phyloP scores from a whole-genome alignment of 2,797 vertebrate species.

The Gorsachius magnificus region DNA sequence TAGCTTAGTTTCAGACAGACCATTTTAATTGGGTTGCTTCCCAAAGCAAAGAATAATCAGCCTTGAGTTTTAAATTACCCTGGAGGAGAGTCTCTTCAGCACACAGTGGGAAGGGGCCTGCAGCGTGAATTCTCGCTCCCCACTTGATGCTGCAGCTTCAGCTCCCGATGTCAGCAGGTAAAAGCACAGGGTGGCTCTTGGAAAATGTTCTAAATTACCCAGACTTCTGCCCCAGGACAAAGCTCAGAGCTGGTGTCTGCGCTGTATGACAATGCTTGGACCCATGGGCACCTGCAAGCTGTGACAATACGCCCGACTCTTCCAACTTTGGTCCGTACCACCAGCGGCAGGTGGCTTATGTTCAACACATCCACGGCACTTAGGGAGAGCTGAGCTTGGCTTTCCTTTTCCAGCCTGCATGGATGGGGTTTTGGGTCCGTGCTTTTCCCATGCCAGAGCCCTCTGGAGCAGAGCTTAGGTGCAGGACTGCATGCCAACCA shows the following conservation, averaged over 20 bases:
- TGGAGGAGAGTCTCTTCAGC: not conserved
- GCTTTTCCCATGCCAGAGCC: not conserved
- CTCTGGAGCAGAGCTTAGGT: not conserved
- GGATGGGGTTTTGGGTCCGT: not conserved
- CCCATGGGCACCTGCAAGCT: not conserved
- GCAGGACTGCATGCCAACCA: not conserved
- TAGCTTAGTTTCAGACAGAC: not conserved
- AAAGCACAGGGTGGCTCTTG: not conserved
- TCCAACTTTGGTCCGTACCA: not conserved
- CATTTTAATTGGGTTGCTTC: slow-evolving; percentile 46
- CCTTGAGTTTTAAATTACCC: slow-evolving; percentile 31
- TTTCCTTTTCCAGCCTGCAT: not conserved
- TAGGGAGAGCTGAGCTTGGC: not conserved
- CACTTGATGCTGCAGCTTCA: not conserved
- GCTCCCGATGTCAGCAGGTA: not conserved
- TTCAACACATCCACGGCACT: not conserved
- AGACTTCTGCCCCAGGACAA: not conserved
- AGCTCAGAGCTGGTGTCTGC: not conserved
- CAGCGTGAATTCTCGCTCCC: not conserved
- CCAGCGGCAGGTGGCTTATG: not conserved
- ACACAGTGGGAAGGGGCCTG: not conserved
- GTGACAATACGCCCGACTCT: not conserved
- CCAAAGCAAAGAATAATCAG: slow-evolving; percentile 45
- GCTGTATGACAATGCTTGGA: accelerated
- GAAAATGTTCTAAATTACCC: not conserved